Conservation (phyloP, 2,113 vertebrate genomes). For the Rhynchopsitta pachyrhyncha region DNA sequence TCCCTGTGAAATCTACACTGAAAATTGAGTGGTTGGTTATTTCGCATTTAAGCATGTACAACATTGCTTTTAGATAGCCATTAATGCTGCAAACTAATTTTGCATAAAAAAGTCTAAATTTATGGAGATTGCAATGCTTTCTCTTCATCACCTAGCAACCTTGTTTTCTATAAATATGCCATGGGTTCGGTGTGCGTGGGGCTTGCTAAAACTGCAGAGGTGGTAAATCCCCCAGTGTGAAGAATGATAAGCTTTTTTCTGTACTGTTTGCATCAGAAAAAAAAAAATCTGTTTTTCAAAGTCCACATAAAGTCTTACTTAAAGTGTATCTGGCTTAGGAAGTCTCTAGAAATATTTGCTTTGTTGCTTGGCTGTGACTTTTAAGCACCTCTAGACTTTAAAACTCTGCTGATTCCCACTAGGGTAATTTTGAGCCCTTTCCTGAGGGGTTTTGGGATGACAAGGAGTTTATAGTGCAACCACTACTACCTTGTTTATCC, state of each 20-base stretch:
- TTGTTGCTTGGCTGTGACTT: neutral
- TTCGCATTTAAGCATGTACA: neutral
- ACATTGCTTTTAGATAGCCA: neutral
- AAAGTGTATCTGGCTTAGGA: neutral
- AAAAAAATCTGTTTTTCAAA: neutral
- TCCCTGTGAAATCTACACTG: neutral
- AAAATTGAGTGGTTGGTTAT: neutral
- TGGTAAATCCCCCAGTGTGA: neutral
- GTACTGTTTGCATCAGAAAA: neutral
- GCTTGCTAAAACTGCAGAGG: neutral
- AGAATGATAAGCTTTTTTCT: neutral
- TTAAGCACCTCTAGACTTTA: neutral
- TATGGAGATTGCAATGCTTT: neutral
- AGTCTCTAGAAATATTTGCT: neutral
- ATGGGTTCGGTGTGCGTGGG: neutral
- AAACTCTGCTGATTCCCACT: neutral
- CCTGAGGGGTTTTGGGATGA: fast-evolving
- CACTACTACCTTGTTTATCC: neutral
- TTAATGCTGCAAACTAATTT: neutral
- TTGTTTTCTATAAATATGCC: neutral
- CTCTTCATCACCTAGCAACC: neutral
- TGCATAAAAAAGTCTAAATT: neutral
- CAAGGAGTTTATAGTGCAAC: neutral
- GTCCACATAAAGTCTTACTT: neutral
- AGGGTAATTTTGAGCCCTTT: neutral